These are phyloP conservation scores for Ptilonorhynchus violaceus DNA, from an alignment of 2,113 vertebrate genomes.

Conservation along the genomic window DNA sequence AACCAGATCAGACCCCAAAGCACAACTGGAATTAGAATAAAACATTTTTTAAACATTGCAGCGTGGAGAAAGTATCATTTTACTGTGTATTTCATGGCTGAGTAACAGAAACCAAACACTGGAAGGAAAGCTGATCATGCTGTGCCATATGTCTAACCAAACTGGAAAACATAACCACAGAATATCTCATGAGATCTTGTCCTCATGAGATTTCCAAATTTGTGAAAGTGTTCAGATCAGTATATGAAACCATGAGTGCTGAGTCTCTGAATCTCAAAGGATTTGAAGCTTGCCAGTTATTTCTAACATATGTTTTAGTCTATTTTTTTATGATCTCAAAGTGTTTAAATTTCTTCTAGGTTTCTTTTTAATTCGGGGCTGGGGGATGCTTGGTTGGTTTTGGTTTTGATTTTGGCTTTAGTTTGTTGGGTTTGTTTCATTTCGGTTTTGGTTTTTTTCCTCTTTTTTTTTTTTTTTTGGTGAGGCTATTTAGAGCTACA, in stretches of 20 bases:
- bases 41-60: background rate
- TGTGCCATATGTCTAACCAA: background rate
- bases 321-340: background rate
- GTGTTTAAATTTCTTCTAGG: background rate
- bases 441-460: background rate
- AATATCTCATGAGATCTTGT: background rate
- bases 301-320: background rate
- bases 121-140: background rate
- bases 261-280: background rate
- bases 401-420: background rate
- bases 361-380: background rate
- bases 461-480: background rate
- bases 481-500: background rate
- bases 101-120: slow-evolving; percentile 18
- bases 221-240: background rate
- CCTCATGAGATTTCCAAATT: background rate
- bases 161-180: background rate
- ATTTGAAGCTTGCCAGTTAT: background rate
- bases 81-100: background rate
- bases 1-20: background rate
- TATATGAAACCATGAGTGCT: background rate
- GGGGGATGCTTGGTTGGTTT: background rate
- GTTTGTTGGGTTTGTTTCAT: background rate
- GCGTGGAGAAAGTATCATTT: background rate
- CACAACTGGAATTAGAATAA: background rate